Evolutionary conservation across 2,113 vertebrate genomes (phyloP).

Genomic region (Calypte anna): DNA sequence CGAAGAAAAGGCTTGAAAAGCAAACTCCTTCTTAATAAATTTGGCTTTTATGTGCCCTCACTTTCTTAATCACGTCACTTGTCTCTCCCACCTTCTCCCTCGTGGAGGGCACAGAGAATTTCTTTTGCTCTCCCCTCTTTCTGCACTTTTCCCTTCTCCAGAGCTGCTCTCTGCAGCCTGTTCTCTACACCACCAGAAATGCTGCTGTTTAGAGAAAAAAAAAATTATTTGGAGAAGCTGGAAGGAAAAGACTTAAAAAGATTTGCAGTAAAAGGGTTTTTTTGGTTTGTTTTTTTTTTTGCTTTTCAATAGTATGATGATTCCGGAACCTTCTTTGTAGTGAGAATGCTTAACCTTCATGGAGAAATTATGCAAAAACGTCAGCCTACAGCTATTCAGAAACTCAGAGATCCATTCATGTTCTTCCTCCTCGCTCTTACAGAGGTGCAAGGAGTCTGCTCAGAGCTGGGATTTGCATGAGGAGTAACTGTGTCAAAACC

Average conservation of each 20-base stretch:
- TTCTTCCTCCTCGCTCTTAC: not conserved
- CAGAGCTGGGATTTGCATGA: not conserved
- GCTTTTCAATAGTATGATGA: not conserved
- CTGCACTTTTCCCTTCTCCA: too few species aligned
- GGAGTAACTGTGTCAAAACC: not conserved
- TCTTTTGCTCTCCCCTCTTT: not conserved
- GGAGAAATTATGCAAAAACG: not conserved
- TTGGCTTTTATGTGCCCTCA: not conserved
- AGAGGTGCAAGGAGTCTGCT: not conserved
- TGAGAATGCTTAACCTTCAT: not conserved
- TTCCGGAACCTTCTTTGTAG: not conserved
- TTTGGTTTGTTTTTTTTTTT: not conserved
- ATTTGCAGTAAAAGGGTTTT: not conserved
- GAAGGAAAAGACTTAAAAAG: not conserved
- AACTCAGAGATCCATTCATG: not conserved
- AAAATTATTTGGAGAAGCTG: not conserved
- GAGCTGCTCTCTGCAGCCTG: too few species aligned
- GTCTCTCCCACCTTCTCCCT: too few species aligned
- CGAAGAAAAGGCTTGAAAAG: too few species aligned
- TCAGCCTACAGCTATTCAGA: conserved; percentile 14
- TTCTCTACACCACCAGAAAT: not conserved
- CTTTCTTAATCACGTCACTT: not conserved
- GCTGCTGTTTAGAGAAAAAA: too few species aligned
- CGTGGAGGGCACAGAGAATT: too few species aligned
- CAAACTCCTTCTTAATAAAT: too few species aligned